Conservation (phyloP, 2,797 vertebrate genomes). For the Pantherophis alleghaniensis region DNA sequence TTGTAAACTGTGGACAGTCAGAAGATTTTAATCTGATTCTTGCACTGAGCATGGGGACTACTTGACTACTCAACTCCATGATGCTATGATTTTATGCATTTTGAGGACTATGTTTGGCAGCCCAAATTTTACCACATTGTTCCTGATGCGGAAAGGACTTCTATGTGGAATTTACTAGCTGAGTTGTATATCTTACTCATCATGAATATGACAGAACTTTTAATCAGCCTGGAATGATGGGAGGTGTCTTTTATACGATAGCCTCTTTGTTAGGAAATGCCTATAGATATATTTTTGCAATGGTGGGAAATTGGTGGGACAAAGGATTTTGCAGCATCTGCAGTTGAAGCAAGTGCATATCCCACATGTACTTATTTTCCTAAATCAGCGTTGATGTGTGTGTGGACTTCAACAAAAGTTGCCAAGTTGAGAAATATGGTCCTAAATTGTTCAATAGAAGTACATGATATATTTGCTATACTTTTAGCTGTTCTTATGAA, state of each 20-base stretch:
- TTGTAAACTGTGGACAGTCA: neutral
- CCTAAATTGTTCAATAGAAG: neutral
- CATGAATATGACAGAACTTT: too few relatives aligned
- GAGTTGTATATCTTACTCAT: too few relatives aligned
- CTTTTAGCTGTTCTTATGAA: constrained; percentile 24
- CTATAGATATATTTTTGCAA: neutral
- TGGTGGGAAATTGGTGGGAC: neutral
- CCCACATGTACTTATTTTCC: neutral
- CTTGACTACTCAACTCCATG: neutral
- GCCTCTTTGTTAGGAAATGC: neutral
- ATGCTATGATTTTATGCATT: neutral
- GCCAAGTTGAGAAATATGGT: neutral
- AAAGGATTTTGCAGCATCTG: neutral
- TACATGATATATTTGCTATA: neutral
- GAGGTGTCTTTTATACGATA: neutral
- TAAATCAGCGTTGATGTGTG: neutral
- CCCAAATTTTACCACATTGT: neutral
- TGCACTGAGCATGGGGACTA: neutral
- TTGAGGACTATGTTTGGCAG: neutral
- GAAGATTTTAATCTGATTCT: neutral
- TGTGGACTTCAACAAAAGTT: neutral
- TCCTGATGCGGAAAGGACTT: neutral
- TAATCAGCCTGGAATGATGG: too few relatives aligned
- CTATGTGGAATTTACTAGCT: neutral
- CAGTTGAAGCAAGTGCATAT: neutral